These are phyloP conservation scores for Leucoraja ocellata DNA, from an alignment of 2,797 vertebrate species.

Conservation along the genomic window DNA sequence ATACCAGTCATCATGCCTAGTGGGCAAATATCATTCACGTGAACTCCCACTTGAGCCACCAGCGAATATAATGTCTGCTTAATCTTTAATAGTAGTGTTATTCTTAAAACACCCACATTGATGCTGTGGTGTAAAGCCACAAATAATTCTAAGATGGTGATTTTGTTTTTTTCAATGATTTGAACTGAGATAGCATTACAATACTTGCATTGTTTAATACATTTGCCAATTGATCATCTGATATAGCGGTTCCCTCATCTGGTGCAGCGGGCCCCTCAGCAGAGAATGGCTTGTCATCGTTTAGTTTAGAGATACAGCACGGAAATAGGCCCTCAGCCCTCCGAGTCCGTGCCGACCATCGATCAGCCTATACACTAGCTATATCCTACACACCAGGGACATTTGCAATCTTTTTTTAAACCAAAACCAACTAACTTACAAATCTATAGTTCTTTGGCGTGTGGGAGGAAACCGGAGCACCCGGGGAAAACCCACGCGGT, in stretches of 20 bases:
- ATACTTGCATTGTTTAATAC: not conserved
- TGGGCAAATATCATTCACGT: not conserved
- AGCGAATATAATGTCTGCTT: not conserved
- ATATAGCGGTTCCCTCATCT: not conserved
- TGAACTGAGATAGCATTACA: not conserved
- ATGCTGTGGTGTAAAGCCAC: not conserved
- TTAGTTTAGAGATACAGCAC: no score
- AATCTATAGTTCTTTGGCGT: no score
- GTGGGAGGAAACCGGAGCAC: no score
- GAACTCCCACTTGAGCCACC: not conserved
- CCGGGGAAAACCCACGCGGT: no score
- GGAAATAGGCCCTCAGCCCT: no score
- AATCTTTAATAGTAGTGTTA: not conserved
- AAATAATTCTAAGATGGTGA: not conserved
- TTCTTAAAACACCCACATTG: constrained; percentile 8
- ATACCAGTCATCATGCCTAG: not conserved
- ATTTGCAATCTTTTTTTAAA: no score
- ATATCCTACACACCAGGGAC: no score
- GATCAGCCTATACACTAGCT: no score
- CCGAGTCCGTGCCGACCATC: no score
- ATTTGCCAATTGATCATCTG: not conserved
- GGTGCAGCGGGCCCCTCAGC: not conserved
- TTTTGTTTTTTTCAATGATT: not conserved
- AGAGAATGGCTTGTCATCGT: not conserved
- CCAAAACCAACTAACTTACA: no score